These are phyloP conservation scores for Podocnemis expansa DNA, from an alignment of 2,113 vertebrate genomes.

Conservation along the genomic window DNA sequence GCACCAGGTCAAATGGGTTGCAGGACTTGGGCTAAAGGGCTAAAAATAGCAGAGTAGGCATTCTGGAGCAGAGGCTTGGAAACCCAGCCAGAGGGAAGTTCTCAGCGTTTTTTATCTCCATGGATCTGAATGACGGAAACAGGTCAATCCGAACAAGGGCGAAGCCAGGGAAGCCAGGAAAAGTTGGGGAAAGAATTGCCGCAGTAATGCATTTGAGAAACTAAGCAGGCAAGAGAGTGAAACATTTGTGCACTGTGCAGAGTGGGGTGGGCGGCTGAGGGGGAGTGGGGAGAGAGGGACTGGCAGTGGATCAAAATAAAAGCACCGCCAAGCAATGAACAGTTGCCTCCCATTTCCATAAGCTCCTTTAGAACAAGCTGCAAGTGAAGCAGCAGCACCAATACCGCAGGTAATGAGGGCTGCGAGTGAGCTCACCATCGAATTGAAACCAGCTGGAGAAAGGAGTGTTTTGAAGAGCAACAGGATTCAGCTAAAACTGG, in stretches of 20 bases:
- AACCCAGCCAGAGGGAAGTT: not conserved
- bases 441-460: not conserved
- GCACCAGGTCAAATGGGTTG: not conserved
- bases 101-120: not conserved
- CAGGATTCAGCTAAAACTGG: not conserved
- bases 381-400: accelerated
- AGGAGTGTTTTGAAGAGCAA: not conserved
- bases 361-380: accelerated
- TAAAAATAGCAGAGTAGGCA: not conserved
- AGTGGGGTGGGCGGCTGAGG: not conserved
- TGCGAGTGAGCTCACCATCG: not conserved
- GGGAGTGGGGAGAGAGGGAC: not conserved
- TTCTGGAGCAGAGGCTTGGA: not conserved
- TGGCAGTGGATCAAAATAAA: not conserved
- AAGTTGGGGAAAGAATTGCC: not conserved
- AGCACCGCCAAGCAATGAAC: accelerated
- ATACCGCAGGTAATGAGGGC: not conserved
- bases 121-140: not conserved
- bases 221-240: not conserved
- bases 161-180: not conserved
- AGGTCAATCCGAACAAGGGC: not conserved
- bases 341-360: accelerated
- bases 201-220: not conserved
- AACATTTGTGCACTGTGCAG: not conserved
- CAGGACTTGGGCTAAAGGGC: too few relatives aligned